phyloP scores from a whole-genome alignment of 2,113 vertebrate species.

The Rhizomys pruinosus region DNA sequence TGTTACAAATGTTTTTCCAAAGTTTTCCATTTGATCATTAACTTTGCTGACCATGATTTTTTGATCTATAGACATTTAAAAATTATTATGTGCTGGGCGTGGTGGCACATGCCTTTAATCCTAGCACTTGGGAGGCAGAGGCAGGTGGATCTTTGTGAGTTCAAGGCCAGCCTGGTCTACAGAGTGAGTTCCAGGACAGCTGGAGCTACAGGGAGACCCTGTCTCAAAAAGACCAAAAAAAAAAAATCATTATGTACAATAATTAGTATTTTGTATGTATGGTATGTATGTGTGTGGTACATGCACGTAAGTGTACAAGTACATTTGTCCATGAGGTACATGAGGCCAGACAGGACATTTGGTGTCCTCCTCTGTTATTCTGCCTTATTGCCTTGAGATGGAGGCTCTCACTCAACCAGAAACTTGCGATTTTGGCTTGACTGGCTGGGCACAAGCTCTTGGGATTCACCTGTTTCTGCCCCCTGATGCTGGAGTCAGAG shows the following conservation, averaged over 20 bases:
- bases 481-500: background rate
- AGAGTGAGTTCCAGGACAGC: too few relatives aligned
- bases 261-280: background rate
- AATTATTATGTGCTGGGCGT: too few relatives aligned
- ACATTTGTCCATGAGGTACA: background rate
- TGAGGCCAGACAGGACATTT: background rate
- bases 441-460: background rate
- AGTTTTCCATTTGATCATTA: constrained; percentile 43
- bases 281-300: background rate
- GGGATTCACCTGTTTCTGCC: background rate
- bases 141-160: too few relatives aligned
- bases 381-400: too few relatives aligned
- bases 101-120: too few relatives aligned
- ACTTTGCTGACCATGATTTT: background rate
- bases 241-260: background rate
- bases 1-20: background rate
- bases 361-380: background rate
- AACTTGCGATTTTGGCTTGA: background rate
- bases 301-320: background rate
- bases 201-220: too few relatives aligned
- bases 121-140: too few relatives aligned
- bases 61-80: background rate
- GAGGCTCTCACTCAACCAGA: background rate
- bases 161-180: too few relatives aligned
- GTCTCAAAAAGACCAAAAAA: too few relatives aligned